Evolutionary conservation across 2,797 vertebrate genomes (phyloP).

Genomic region (Ptychadena robeensis): DNA sequence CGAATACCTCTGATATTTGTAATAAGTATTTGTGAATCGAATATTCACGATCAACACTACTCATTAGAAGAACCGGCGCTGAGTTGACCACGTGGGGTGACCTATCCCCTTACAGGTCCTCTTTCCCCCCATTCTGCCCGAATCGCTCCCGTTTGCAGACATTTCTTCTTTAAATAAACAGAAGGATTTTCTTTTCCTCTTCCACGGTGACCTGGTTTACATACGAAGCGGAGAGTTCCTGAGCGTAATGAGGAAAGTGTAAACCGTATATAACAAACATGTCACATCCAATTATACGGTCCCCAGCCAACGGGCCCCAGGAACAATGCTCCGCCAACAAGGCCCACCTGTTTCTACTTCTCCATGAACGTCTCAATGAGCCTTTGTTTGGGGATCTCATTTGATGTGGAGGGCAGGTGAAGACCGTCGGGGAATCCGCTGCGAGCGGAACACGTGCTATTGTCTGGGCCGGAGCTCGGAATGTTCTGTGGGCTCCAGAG

Average conservation of each 20-base stretch:
- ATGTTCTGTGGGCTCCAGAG: no score
- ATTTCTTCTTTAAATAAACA: not conserved
- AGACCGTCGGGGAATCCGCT: not conserved
- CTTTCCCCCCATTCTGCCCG: not conserved
- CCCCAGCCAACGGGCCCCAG: not conserved
- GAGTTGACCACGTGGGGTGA: no score
- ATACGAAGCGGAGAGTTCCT: not conserved
- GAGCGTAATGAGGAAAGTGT: not conserved
- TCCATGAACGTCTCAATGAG: not conserved
- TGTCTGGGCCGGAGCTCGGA: not conserved
- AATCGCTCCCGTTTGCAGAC: not conserved
- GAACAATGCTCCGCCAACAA: slow-evolving; percentile 3
- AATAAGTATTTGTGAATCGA: no score
- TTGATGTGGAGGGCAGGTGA: slow-evolving; percentile 3
- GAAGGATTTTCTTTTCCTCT: no score
- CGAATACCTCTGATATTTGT: no score
- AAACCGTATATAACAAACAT: slow-evolving; percentile 4
- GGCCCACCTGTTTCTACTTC: slow-evolving; percentile 12
- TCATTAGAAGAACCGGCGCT: no score
- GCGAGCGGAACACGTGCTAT: slow-evolving; percentile 14
- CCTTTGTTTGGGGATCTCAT: not conserved
- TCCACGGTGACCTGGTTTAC: not conserved
- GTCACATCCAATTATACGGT: slow-evolving; percentile 4
- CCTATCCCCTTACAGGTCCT: not conserved
- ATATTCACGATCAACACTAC: no score